These are phyloP conservation scores for Deilephila elpenor DNA, from an alignment of 2,888 invertebrate species.

Conservation along the genomic window DNA sequence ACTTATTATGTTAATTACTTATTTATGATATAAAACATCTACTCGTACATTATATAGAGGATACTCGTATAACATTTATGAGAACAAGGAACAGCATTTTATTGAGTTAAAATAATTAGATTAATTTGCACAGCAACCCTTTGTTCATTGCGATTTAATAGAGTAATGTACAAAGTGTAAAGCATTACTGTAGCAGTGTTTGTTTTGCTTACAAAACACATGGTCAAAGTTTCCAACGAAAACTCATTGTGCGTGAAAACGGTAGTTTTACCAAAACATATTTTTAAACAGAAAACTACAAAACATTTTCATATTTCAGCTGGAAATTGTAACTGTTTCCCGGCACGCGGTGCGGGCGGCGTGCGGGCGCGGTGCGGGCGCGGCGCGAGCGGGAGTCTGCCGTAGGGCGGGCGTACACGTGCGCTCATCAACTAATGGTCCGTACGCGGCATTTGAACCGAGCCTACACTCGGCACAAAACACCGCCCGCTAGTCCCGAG, in stretches of 20 bases:
- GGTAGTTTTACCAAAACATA: conserved; percentile 77
- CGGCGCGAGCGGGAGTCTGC: conserved; percentile 58
- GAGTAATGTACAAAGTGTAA: conserved; percentile 21
- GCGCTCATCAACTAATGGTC: conserved; percentile 86
- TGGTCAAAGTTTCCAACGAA: conserved; percentile 71
- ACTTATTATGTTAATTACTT: neutral
- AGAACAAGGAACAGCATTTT: neutral
- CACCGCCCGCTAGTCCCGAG: conserved; percentile 69
- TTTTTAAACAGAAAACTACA: conserved; percentile 75
- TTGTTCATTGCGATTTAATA: conserved; percentile 7
- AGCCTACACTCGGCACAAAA: conserved; percentile 81
- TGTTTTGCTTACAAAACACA: conserved; percentile 40
- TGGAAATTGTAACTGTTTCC: conserved; percentile 80
- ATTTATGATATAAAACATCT: neutral
- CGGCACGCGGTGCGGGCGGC: conserved; percentile 47
- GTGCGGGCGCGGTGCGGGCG: conserved; percentile 49
- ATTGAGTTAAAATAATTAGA: neutral
- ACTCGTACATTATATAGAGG: neutral
- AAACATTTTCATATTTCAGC: conserved; percentile 81
- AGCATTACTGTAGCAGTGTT: conserved; percentile 34
- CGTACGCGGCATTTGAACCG: conserved; percentile 84
- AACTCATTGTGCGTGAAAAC: conserved; percentile 81
- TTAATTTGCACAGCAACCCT: neutral
- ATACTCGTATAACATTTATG: neutral
- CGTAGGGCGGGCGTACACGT: conserved; percentile 75